These are phyloP conservation scores for Axinella damicornis DNA, from an alignment of 37 sponge, comb jelly and placozoan genomes.

Conservation along the genomic window DNA sequence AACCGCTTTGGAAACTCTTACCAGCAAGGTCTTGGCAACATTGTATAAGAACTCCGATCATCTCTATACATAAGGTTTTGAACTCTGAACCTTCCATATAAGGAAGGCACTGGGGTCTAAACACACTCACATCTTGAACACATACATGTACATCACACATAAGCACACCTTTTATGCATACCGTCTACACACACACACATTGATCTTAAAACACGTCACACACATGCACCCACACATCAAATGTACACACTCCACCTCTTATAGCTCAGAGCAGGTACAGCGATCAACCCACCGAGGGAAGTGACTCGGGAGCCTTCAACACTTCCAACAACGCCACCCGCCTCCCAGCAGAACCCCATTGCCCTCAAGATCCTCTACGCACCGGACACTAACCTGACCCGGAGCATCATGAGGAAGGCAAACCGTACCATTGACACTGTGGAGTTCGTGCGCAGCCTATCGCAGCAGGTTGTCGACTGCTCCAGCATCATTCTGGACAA, in stretches of 20 bases:
- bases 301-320: not conserved
- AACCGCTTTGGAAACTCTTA: not conserved
- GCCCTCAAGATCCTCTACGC: conserved; percentile 76
- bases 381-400: conserved; percentile 39
- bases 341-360: conserved; percentile 9
- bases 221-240: not conserved
- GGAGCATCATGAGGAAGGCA: conserved; percentile 59
- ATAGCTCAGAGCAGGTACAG: not conserved
- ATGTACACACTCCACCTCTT: not conserved
- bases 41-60: no score
- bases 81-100: no score
- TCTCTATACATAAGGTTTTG: no score
- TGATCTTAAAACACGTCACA: no score
- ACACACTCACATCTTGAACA: not conserved
- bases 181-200: no score
- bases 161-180: not conserved
- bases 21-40: no score
- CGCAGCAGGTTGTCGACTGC: conserved; percentile 46
- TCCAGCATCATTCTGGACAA: conserved; percentile 46
- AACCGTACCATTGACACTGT: conserved; percentile 64
- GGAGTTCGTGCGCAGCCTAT: not conserved
- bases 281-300: not conserved
- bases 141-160: no score
- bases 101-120: no score
- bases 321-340: no score